Evolutionary conservation across 2,888 invertebrate species (phyloP).

Genomic region (Drepanosiphum platanoidis): DNA sequence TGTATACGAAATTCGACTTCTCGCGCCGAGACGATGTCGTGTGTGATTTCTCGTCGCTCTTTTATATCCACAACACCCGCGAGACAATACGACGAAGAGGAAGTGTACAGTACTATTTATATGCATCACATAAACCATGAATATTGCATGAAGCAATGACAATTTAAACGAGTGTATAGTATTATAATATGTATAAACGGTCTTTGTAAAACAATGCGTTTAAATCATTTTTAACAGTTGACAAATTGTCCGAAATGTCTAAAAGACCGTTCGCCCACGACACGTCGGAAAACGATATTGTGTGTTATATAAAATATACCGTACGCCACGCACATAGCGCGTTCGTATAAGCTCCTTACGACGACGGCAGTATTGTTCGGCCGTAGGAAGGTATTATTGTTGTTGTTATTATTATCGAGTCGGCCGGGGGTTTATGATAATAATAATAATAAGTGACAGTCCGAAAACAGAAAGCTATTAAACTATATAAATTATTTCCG

Average conservation of each 20-base stretch:
- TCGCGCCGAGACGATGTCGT: not conserved
- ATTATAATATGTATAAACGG: slow-evolving; percentile 24
- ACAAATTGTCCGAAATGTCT: slow-evolving; percentile 47
- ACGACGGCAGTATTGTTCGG: not conserved
- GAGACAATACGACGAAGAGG: not conserved
- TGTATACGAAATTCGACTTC: not conserved
- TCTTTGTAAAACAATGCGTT: slow-evolving; percentile 42
- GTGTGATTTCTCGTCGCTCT: not conserved
- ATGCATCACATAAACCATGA: slow-evolving; percentile 7
- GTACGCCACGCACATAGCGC: not conserved
- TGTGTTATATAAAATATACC: no score
- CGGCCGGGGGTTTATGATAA: not conserved
- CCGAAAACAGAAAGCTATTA: not conserved
- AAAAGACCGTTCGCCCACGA: slow-evolving; percentile 44
- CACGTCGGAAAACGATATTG: slow-evolving; percentile 13
- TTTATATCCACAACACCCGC: not conserved
- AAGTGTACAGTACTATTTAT: no score
- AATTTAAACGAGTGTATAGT: slow-evolving; percentile 47
- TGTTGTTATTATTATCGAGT: no score
- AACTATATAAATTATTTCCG: slow-evolving; percentile 26
- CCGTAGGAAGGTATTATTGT: slow-evolving; percentile 44
- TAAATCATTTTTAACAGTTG: slow-evolving; percentile 52
- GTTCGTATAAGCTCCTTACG: slow-evolving; percentile 11
- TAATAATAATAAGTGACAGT: no score
- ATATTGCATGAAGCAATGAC: slow-evolving; percentile 46